Evolutionary conservation across 2,113 vertebrate species (phyloP), one percentile per base, ranked within the genome.

Genomic region (Amia ocellicauda): DNA sequence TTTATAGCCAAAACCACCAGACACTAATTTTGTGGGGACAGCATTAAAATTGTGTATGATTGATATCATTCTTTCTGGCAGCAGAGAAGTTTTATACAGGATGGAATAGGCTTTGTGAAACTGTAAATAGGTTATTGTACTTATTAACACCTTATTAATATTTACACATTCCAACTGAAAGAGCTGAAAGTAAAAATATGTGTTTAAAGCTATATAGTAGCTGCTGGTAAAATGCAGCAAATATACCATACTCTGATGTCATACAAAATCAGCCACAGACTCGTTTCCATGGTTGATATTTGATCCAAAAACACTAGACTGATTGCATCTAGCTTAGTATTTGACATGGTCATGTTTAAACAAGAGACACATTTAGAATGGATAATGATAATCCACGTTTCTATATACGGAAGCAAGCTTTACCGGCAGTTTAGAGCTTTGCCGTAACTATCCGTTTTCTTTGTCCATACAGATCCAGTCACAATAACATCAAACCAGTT

Each of bases 21-120:
- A 54, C 50, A 60, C 17, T 20, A 28, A 45, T 36, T 54, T 43
- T 45, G 65, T 23, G 50, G 50, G 14, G 28, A 53, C 2, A n/a
- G 28, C 8, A 55, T 67, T n/a, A 53, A 67, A 61, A n/a, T 60
- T 24, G 29, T 45, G 40, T 27, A 29, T 60, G 31, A 60, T 57
- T 64, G 53, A 56, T 47, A n/a, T 49, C 23, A 45, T 57, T 28
- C 45, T 45, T 28, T 3, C 31, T 53, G 29, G 49, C 50, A 53
- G 50, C 47, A 1, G 17, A 51, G 27, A 29, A 36, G 11, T 9
- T 27, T 51, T 19, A 50, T 22, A 17, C 20, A 52, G 24, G 63
- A 36, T 28, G 50, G 42, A 16, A 28, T 17, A 24, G 22, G 13
- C 51, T 41, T 1, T 28, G 49, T 27, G 19, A 29, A 65, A 49